Evolutionary conservation across 2,113 vertebrate genomes (phyloP).

Genomic region (pig (Sus scrofa)): DNA sequence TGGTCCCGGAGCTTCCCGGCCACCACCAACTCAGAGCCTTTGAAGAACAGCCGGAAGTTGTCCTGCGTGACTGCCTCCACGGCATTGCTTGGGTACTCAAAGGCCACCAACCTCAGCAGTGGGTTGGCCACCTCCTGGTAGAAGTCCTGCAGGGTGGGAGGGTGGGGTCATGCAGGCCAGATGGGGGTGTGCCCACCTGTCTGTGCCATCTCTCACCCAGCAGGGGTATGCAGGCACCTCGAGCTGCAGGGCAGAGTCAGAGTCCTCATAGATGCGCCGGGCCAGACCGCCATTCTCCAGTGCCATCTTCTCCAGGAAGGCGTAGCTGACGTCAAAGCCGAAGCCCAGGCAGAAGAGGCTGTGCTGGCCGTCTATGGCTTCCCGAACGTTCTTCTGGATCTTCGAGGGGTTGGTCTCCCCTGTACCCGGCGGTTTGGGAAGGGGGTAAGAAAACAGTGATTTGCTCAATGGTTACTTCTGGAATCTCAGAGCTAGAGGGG

Average conservation of each 20-base stretch:
- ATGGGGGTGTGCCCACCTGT: background rate
- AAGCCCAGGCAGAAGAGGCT: constrained; percentile 95
- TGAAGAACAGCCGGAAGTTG: constrained; percentile 91
- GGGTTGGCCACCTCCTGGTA: constrained; percentile 94
- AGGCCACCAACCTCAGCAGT: constrained; percentile 89
- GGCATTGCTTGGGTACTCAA: constrained; percentile 90
- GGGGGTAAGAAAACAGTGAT: background rate
- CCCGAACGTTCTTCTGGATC: constrained; percentile 90
- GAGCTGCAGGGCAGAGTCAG: constrained; percentile 94
- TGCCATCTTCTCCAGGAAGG: constrained; percentile 94
- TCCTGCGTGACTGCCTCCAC: constrained; percentile 89
- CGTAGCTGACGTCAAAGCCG: constrained; percentile 91
- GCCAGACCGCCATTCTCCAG: constrained; percentile 93
- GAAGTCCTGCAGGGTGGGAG: constrained; percentile 89
- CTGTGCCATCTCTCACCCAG: background rate
- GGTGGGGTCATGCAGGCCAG: background rate
- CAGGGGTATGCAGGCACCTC: constrained; percentile 86
- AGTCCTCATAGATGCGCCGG: constrained; percentile 93
- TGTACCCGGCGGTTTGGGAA: constrained; percentile 66
- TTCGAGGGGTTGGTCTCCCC: constrained; percentile 76
- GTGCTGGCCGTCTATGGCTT: constrained; percentile 86
- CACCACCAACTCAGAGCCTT: constrained; percentile 94
- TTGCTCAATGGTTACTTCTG: background rate
- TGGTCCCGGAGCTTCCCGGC: constrained; percentile 90
- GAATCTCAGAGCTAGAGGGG: background rate